Base-by-base conservation (phyloP, 2,797 vertebrate species). In the Numenius phaeopus region DNA sequence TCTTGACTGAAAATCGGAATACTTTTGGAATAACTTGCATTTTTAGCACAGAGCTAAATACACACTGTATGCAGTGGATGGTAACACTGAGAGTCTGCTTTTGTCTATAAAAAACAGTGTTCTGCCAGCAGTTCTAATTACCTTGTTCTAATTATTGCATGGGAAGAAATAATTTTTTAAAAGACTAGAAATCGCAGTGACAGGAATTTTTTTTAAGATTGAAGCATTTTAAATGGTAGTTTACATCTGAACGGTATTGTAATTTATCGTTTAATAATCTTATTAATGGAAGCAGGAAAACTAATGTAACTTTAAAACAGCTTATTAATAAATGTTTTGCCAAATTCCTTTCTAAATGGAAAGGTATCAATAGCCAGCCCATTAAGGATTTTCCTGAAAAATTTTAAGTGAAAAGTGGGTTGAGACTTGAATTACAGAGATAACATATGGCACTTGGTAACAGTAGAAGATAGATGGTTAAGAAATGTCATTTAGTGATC, bases 1-100 rank as follows among this genome's bases (percentile, higher is more conserved):
- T 89, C 52, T 94, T 89, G 46, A 69, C 69, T 91, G 79, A 83
- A 96, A 93, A 92, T 89, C 15, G 9, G 66, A 90, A n/a, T 62
- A 23, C 49, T 83, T 80, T 26, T 20, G 32, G 71, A 89, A 19
- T 83, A 82, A 46, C n/a, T 78, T 86, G 65, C 34, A 27, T 65
- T 94, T 96, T 85, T 69, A 94, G 49, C 75, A 81, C 26, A 47
- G 80, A 79, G 46, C 34, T 83, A 44, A 81, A 57, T 55, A 47
- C 81, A 32, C 20, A 9, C 20, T 69, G 6, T 67, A 19, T 66
- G 39, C 57, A 47, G 30, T 42, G 42, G 29, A 46, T 82, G 40
- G 65, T 85, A 91, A 64, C 42, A 42, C 26, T 47, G 79, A 69
- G 76, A 83, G 65, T 88, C 72, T 88, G 46, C 62, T 86, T 79